Evolutionary conservation across 2,113 vertebrate genomes (phyloP).

Genomic region (Centropus unirufus): DNA sequence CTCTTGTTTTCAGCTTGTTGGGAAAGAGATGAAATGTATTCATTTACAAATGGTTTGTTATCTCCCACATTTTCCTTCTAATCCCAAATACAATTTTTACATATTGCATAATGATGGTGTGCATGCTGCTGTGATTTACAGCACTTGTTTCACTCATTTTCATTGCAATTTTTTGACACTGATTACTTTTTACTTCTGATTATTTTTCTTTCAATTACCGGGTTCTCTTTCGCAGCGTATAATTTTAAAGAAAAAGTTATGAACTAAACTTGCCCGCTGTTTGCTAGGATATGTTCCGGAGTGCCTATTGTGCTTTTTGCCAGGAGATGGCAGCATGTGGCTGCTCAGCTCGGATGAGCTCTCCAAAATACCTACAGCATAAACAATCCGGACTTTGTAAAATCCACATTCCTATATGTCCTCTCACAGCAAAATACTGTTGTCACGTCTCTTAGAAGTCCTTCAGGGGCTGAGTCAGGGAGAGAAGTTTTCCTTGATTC

Average conservation of each 20-base stretch:
- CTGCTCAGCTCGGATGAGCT: neutral
- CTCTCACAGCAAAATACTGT: neutral
- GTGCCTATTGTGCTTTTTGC: neutral
- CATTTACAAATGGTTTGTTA: neutral
- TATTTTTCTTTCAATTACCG: neutral
- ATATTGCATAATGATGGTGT: neutral
- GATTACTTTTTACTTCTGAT: neutral
- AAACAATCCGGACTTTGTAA: neutral
- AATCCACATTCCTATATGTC: neutral
- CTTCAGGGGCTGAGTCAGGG: neutral
- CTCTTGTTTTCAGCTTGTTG: neutral
- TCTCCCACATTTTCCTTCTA: neutral
- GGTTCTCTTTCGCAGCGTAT: neutral
- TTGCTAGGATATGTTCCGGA: neutral
- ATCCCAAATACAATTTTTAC: neutral
- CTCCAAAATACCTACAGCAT: neutral
- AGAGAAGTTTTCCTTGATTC: neutral
- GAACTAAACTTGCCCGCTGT: neutral
- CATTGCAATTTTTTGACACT: neutral
- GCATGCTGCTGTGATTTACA: neutral
- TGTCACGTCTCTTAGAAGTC: neutral
- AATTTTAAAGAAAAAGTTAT: neutral
- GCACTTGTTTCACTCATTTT: neutral
- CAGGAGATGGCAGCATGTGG: constrained; percentile 80
- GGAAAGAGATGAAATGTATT: neutral